These are phyloP conservation scores for Volucella bombylans DNA, from an alignment of 2,888 invertebrate species.

Conservation along the genomic window DNA sequence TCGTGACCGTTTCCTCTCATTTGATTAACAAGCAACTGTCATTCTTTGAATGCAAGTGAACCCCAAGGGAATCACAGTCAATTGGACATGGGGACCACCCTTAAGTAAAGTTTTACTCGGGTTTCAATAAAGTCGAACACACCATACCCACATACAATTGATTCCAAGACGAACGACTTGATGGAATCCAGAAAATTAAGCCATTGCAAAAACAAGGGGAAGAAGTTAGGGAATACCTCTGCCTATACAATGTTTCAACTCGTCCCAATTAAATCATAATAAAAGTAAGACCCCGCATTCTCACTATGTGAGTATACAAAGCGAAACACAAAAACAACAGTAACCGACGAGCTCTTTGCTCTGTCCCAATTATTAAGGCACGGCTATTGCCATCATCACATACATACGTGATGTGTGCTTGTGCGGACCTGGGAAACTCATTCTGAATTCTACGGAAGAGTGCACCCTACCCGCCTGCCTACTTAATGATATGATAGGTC, in stretches of 20 bases:
- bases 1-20: conserved; percentile 21
- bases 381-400: conserved; percentile 12
- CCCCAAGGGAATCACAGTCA: conserved; percentile 41
- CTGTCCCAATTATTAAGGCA: conserved; percentile 55
- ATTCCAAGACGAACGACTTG: not conserved
- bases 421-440: conserved; percentile 39
- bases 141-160: not conserved
- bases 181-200: conserved; percentile 34
- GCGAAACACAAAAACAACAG: conserved; percentile 8
- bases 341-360: not conserved
- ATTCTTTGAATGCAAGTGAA: conserved; percentile 46
- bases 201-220: conserved; percentile 37
- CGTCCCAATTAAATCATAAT: conserved; percentile 65
- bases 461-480: conserved; percentile 23
- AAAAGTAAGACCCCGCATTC: conserved; percentile 43
- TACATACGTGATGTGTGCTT: not conserved
- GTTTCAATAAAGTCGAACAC: too few species aligned
- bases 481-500: conserved; percentile 65
- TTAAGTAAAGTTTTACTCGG: conserved; percentile 5
- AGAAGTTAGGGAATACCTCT: conserved; percentile 11
- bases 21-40: conserved; percentile 53
- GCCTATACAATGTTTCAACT: not conserved
- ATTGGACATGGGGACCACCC: conserved; percentile 54
- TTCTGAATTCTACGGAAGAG: conserved; percentile 43
- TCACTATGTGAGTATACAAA: not conserved